Evolutionary conservation across 2,797 vertebrate species (phyloP), one percentile per base, ranked within the genome.

Genomic region (Mastacembelus armatus): DNA sequence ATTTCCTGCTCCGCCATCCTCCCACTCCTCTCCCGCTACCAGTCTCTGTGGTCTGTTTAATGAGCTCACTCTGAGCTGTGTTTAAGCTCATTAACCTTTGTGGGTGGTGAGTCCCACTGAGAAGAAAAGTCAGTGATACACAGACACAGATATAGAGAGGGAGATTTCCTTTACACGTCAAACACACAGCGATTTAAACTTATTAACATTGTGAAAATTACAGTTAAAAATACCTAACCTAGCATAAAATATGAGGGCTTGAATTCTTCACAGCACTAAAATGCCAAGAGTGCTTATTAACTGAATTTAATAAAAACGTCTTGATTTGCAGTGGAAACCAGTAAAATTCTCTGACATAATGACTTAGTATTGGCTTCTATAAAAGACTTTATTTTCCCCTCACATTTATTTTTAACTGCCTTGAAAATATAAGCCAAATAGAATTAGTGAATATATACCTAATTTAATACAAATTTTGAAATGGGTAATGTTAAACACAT

Each of bases 81-180:
- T 91, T 92, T 92, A 90, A 93, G 92, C 89, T 91, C 90, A 91
- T 92, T 92, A 93, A 92, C 92, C 91, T 91, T 92, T 89, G 85
- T 80, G 88, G 86, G 91, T 87, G 84, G 80, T 39, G 73, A 87
- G 84, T 87, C 86, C 84, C 88, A 78, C 82, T 51, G 88, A 88
- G 88, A 87, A 78, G 43, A 58, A 85, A 80, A 90, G 81, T 81
- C 72, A 89, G 65, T 84, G 84, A 89, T 86, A 89, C 77, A 70
- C 63, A 82, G 43, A 74, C 58, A 69, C 64, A 81, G 80, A 87
- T 81, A 69, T 63, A 55, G 52, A 57, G 54, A 63, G 66, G 60
- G 54, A 61, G 68, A 51, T 39, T 59, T 81, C 50, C 59, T 79
- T 70, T 30, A 77, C 66, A 74, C 78, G 69, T 81, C 55, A 74